These are phyloP conservation scores for Sinocyclocheilus anophthalmus DNA, from an alignment of 2,113 vertebrate species.

Conservation along the genomic window DNA sequence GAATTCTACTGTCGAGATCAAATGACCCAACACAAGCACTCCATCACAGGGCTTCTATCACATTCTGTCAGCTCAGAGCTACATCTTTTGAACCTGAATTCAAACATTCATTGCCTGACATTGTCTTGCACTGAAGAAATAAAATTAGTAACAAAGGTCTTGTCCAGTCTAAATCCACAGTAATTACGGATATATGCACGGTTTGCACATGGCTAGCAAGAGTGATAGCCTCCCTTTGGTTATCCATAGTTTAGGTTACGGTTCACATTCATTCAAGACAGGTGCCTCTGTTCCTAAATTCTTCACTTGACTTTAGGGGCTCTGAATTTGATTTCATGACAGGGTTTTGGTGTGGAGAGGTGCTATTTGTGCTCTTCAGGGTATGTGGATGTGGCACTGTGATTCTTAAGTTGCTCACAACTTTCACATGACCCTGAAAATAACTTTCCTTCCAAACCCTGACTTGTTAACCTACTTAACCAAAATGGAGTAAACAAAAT, in stretches of 20 bases:
- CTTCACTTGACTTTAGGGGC: not conserved
- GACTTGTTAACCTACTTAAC: not conserved
- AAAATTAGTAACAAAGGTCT: not conserved
- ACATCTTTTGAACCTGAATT: slow-evolving; percentile 7
- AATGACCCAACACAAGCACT: not conserved
- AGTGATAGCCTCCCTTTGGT: slow-evolving; percentile 47
- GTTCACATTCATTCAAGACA: slow-evolving; percentile 23
- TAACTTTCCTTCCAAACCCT: not conserved
- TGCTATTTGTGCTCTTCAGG: not conserved
- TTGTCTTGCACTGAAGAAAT: not conserved
- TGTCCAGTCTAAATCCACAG: not conserved
- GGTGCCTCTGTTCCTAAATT: not conserved
- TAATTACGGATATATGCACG: not conserved
- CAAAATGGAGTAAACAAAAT: slow-evolving; percentile 32
- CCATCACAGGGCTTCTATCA: not conserved
- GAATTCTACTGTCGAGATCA: not conserved
- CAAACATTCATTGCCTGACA: not conserved
- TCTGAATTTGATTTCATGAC: not conserved
- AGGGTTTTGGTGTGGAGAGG: not conserved
- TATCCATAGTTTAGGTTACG: slow-evolving; percentile 36
- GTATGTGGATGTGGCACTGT: not conserved
- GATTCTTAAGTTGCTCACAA: not conserved
- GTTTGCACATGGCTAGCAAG: not conserved
- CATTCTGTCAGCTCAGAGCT: not conserved
- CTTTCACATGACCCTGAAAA: not conserved